These are phyloP conservation scores for Paratilapia polleni DNA, from an alignment of 2,113 vertebrate species.

Conservation along the genomic window DNA sequence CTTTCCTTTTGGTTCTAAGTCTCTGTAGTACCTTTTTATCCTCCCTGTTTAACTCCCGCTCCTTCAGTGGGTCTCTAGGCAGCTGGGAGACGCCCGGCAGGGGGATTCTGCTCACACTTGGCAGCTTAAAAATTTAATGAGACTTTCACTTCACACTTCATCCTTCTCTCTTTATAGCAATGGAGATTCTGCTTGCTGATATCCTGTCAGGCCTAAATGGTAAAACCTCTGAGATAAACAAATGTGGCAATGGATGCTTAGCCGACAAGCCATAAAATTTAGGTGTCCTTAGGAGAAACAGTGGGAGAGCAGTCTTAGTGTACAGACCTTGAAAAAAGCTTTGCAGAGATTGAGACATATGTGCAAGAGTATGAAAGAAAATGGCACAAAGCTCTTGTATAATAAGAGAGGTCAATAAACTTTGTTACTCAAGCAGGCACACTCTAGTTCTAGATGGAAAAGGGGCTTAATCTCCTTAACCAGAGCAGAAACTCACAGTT, in stretches of 20 bases:
- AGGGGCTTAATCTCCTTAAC: conserved; percentile 36
- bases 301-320: conserved; percentile 40
- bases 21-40: conserved; percentile 68
- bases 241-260: conserved; percentile 58
- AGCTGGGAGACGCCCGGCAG: conserved; percentile 62
- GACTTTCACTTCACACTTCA: conserved; percentile 80
- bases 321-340: conserved; percentile 36
- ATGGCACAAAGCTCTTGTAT: conserved; percentile 23
- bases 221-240: conserved; percentile 64
- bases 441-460: conserved; percentile 16
- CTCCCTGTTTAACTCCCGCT: conserved; percentile 67
- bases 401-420: conserved; percentile 50
- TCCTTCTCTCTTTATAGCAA: conserved; percentile 65
- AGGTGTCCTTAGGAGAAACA: conserved; percentile 46
- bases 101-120: conserved; percentile 73
- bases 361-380: conserved; percentile 17
- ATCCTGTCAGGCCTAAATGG: conserved; percentile 63
- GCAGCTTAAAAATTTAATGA: conserved; percentile 83
- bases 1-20: conserved; percentile 57
- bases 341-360: conserved; percentile 13
- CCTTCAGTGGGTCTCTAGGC: conserved; percentile 67
- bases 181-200: conserved; percentile 65
- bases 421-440: conserved; percentile 41
- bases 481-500: not conserved
- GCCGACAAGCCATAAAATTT: conserved; percentile 43